Evolutionary conservation across 2,797 vertebrate genomes (phyloP).

Genomic region (Gila robusta): DNA sequence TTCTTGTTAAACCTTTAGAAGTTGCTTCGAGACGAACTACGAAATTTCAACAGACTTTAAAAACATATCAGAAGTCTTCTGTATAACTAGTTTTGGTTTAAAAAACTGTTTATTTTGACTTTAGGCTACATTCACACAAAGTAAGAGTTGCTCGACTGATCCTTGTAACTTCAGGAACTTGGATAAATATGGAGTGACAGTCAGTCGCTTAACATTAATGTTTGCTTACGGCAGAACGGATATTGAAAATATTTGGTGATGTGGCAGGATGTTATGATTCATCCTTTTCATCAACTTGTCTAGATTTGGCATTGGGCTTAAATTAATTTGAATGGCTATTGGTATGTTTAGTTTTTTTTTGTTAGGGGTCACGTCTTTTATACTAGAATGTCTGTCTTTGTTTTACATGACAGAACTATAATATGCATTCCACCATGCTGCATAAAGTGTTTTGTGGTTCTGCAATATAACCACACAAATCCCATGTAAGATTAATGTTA

Average conservation of each 20-base stretch:
- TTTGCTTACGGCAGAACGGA: neutral
- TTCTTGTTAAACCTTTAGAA: slow-evolving; percentile 4
- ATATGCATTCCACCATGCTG: neutral
- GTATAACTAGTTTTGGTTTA: neutral
- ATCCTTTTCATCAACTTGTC: neutral
- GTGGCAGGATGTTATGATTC: neutral
- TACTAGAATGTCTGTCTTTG: neutral
- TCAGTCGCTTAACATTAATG: neutral
- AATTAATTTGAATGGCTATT: neutral
- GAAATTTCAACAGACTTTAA: neutral
- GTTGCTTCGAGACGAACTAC: neutral
- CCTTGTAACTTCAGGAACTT: neutral
- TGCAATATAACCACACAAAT: neutral
- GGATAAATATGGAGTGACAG: neutral
- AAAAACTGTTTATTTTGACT: neutral
- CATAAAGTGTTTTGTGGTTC: neutral
- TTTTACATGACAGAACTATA: neutral
- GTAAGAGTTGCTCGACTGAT: neutral
- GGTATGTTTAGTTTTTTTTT: neutral
- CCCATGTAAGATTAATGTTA: neutral
- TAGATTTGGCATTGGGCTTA: neutral
- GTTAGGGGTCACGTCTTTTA: no score
- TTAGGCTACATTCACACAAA: neutral
- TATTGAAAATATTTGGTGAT: neutral
- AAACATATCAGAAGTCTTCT: neutral